Conservation (phyloP, 30 jellyfish, hydroid and myxozoan genomes). For the Cassiopea andromeda region DNA sequence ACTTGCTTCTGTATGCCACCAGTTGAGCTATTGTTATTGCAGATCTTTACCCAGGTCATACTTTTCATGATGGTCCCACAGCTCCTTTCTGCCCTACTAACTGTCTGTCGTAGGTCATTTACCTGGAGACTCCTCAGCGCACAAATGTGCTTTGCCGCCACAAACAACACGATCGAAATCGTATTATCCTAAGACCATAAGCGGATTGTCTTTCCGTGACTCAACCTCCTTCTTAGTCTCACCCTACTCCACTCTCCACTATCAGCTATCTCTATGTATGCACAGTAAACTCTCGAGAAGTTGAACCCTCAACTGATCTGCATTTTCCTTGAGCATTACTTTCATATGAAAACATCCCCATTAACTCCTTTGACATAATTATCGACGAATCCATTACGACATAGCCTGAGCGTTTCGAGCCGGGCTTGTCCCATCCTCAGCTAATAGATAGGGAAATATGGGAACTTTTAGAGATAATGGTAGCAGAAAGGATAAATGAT, state of each 20-base stretch:
- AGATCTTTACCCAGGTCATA: background rate
- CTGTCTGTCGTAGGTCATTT: slow-evolving; percentile 15
- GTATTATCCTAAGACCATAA: slow-evolving; percentile 23
- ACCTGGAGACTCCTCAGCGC: slow-evolving; percentile 38
- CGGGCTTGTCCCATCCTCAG: no score
- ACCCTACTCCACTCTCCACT: background rate
- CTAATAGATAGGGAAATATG: no score
- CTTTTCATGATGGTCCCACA: slow-evolving; percentile 1
- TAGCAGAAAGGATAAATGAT: no score
- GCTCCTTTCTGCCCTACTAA: background rate
- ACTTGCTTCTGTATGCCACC: slow-evolving; percentile 6
- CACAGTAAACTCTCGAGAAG: no score
- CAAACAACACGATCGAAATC: slow-evolving; percentile 3
- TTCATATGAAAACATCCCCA: no score
- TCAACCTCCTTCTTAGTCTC: background rate
- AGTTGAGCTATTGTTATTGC: background rate
- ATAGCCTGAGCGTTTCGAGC: no score
- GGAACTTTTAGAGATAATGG: no score
- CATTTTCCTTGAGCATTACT: no score
- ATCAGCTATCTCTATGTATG: no score
- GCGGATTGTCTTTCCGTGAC: slow-evolving; percentile 18
- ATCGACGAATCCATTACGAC: no score
- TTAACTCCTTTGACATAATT: no score
- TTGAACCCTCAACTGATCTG: no score
- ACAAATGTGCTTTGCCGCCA: slow-evolving; percentile 2